Conservation (phyloP, 2,888 invertebrate species). For the Sinodicranocentrus sp. region DNA sequence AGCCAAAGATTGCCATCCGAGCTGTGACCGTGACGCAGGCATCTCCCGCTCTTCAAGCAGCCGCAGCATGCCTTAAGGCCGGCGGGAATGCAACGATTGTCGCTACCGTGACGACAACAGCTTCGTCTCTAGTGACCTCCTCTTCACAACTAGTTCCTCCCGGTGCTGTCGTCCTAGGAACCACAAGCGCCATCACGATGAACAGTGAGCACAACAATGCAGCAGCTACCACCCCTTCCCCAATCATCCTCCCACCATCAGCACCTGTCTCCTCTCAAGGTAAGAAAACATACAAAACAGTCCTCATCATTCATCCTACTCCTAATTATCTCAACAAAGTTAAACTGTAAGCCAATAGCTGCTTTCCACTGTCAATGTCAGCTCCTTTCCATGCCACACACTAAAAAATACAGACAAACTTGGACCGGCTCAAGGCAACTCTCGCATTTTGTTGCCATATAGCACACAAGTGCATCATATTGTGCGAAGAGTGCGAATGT, state of each 20-base stretch:
- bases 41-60: slow-evolving; percentile 21
- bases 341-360: too few relatives aligned
- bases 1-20: slow-evolving; percentile 77
- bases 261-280: slow-evolving; percentile 22
- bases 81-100: slow-evolving; percentile 14
- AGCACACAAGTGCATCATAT: background rate
- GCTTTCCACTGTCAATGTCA: too few relatives aligned
- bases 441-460: background rate
- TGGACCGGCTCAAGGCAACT: slow-evolving; percentile 35
- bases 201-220: slow-evolving; percentile 14
- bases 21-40: slow-evolving; percentile 78
- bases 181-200: too few relatives aligned
- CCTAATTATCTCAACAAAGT: too few relatives aligned
- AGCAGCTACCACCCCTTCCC: background rate
- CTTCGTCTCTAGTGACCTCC: background rate
- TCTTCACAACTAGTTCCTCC: background rate
- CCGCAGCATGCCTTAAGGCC: slow-evolving; percentile 11
- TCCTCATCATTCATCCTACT: too few relatives aligned
- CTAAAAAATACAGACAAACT: too few relatives aligned
- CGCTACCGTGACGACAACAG: background rate
- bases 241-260: background rate
- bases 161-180: background rate
- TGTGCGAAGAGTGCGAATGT: background rate
- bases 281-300: too few relatives aligned
- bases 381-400: too few relatives aligned